A percentile compares a stretch with the other conserved stretches of the same genome.
phyloP scores from a whole-genome alignment of 1,140 invertebrate genomes.

The Drosophila novamexicana region DNA sequence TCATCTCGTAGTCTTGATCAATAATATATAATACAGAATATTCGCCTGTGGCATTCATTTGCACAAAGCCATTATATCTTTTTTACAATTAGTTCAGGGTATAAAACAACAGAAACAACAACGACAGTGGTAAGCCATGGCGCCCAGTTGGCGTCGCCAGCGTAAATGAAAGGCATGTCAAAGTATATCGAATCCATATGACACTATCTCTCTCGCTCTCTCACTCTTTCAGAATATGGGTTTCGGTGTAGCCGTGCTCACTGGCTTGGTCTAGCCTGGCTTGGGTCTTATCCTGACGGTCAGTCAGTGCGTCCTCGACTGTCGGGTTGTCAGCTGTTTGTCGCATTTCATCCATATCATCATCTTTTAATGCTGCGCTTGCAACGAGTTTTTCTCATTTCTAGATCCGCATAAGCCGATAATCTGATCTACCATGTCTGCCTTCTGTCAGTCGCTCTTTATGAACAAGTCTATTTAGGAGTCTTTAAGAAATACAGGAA shows the following conservation, averaged over 20 bases:
- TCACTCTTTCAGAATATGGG: slow-evolving; percentile 11
- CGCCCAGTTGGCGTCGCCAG: slow-evolving; percentile 55
- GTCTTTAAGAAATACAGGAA: too few relatives aligned
- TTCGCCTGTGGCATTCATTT: too few relatives aligned
- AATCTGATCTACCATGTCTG: too few relatives aligned
- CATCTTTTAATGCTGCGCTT: slow-evolving; percentile 48
- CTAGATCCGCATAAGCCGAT: too few relatives aligned
- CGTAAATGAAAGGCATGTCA: slow-evolving; percentile 66
- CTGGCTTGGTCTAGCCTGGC: not conserved
- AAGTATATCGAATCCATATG: not conserved
- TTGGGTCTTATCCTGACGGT: slow-evolving; percentile 43
- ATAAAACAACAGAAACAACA: slow-evolving; percentile 10
- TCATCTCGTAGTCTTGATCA: too few relatives aligned
- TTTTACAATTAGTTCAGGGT: too few relatives aligned
- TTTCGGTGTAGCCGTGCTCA: slow-evolving; percentile 6
- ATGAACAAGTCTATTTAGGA: too few relatives aligned
- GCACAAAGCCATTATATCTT: too few relatives aligned
- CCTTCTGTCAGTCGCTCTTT: too few relatives aligned
- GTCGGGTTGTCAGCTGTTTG: slow-evolving; percentile 76
- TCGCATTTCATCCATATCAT: slow-evolving; percentile 73
- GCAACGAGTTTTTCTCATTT: slow-evolving; percentile 18
- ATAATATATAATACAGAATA: too few relatives aligned
- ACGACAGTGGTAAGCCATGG: slow-evolving; percentile 7
- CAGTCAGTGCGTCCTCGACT: slow-evolving; percentile 47
- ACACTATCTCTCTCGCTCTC: slow-evolving; percentile 13